Base-by-base conservation (phyloP, 1,140 invertebrate genomes). In the Calosoma granatense region DNA sequence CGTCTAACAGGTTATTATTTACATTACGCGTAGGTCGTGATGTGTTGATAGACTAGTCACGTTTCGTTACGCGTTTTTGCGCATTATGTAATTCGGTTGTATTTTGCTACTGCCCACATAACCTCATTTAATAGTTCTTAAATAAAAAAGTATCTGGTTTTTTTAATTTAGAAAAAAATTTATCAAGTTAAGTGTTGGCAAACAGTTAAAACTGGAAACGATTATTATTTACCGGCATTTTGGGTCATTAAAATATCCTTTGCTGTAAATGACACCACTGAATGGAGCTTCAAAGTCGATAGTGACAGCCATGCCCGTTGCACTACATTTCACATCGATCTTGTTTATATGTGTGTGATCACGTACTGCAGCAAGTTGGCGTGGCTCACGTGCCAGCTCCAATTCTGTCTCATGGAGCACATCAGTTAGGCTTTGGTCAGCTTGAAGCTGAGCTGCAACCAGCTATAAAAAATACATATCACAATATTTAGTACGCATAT, bases 221-320 rank as follows among this genome's bases (percentile, higher is more conserved):
- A n/a, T n/a, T n/a, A n/a, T n/a, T n/a, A 71, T 73, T 75, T 67
- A 85, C 81, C 77, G 78, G 77, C 84, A 86, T 56, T 78, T 81
- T 11, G 81, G 78, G 64, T 86, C 81, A 30, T 76, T 77, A 61
- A 79, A 79, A 58, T 80, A 77, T 12, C 84, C 83, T 65, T 87
- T 85, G 61, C 83, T 86, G 73, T 86, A 88, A 22, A 88, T 79
- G 15, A 87, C 76, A n/a, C 85, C 85, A 59, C 83, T 76, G 61
- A 84, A 87, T 1, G 79, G 70, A 39, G 78, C 74, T 2, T 78
- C 72, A 64, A 87, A 87, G 21, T 82, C 77, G 0, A 88, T 74
- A 22, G 77, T 78, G 1, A 88, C 84, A 23, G 76, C 71, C 63
- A 87, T 85, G 14, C 72, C 78, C 2, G 72, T 69, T 3, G 70